phyloP scores from a whole-genome alignment of 2,113 vertebrate species.

The Triplophysa dalaica region DNA sequence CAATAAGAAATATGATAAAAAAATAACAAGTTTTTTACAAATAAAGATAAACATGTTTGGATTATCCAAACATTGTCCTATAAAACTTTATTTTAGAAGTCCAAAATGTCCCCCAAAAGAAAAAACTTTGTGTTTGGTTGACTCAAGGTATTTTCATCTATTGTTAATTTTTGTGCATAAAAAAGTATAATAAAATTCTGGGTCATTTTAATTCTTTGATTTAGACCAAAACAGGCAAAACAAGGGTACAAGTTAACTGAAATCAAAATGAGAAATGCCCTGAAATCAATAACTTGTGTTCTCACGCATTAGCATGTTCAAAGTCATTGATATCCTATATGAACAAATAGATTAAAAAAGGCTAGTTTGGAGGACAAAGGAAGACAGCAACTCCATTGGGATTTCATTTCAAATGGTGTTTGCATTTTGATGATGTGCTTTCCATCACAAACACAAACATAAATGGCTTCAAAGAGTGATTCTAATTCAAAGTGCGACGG shows the following conservation, averaged over 20 bases:
- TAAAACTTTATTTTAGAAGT: too few species aligned
- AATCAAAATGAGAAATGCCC: conserved; percentile 34
- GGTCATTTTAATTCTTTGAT: not conserved
- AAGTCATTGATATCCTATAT: conserved; percentile 47
- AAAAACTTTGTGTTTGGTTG: too few species aligned
- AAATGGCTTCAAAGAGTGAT: conserved; percentile 59
- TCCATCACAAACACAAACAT: conserved; percentile 67
- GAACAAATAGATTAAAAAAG: conserved; percentile 54
- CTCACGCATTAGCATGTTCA: conserved; percentile 30
- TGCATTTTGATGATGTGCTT: conserved; percentile 48
- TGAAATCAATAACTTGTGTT: conserved; percentile 31
- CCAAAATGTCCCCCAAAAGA: too few species aligned
- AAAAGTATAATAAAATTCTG: not conserved
- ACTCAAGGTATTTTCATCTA: not conserved
- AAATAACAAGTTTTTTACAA: too few species aligned
- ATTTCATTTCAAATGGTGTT: conserved; percentile 60
- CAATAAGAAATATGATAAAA: too few species aligned
- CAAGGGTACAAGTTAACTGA: conserved; percentile 27
- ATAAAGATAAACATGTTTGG: too few species aligned
- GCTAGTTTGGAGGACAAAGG: conserved; percentile 60
- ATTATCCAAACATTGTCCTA: too few species aligned
- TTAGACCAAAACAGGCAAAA: not conserved
- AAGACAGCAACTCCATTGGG: conserved; percentile 60
- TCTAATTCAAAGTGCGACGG: conserved; percentile 62
- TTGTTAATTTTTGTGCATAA: not conserved